phyloP scores from a whole-genome alignment of 2,113 vertebrate genomes.

The Esox niger region DNA sequence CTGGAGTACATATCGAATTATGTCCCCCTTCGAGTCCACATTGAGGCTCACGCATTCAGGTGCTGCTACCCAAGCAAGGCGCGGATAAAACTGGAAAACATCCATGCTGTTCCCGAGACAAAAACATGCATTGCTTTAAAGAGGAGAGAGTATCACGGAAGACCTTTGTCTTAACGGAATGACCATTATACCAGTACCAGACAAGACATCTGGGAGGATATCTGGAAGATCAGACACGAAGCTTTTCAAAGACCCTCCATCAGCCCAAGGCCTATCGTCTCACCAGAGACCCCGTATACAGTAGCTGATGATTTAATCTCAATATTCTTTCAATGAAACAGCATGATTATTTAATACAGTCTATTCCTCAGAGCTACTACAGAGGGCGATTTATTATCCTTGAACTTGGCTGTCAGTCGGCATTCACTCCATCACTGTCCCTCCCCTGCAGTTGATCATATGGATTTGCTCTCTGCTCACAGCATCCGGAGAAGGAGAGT shows the following conservation, averaged over 20 bases:
- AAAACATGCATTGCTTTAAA: not conserved
- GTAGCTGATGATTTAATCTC: not conserved
- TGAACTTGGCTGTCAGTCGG: not conserved
- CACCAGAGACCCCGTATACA: not conserved
- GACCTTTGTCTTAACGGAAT: not conserved
- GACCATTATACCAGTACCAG: not conserved
- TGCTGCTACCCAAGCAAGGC: not conserved
- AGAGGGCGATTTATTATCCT: not conserved
- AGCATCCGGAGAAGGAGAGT: not conserved
- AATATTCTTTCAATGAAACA: not conserved
- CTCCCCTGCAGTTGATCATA: not conserved
- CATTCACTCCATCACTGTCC: not conserved
- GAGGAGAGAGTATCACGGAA: not conserved
- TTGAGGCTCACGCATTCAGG: not conserved
- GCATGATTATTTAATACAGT: not conserved
- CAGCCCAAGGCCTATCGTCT: too few relatives aligned
- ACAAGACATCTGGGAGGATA: not conserved
- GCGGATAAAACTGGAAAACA: not conserved
- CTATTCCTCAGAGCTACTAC: not conserved
- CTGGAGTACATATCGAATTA: slow-evolving; percentile 6
- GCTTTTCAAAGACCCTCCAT: not conserved
- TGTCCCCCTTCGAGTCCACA: not conserved
- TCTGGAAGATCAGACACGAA: not conserved
- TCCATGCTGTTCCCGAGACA: not conserved
- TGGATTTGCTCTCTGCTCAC: not conserved